phyloP scores from a whole-genome alignment of 2,888 invertebrate genomes.

The Drosophila neotestacea region DNA sequence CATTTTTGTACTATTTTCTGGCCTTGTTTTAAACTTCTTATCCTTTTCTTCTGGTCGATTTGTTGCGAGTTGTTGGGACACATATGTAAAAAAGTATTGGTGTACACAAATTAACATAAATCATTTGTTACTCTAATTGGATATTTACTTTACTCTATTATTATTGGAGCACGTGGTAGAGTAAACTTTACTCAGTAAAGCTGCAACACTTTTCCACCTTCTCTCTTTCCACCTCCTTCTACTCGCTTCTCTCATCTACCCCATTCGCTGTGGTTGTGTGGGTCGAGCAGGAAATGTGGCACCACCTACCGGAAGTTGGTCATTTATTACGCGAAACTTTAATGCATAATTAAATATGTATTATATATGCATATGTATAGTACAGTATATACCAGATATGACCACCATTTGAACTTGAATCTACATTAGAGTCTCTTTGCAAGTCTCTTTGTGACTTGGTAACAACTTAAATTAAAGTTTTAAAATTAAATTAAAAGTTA shows the following conservation, averaged over 20 bases:
- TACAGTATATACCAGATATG: background rate
- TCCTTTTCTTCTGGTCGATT: no score
- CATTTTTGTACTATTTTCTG: no score
- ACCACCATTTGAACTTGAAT: background rate
- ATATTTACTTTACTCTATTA: slow-evolving; percentile 2
- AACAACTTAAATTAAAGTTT: background rate
- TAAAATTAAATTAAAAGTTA: no score
- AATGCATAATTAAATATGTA: slow-evolving; percentile 45
- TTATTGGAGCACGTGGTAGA: slow-evolving; percentile 22
- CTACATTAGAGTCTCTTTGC: background rate
- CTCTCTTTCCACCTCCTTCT: background rate
- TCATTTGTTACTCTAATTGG: slow-evolving; percentile 47
- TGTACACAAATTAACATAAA: slow-evolving; percentile 45
- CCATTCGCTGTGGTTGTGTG: slow-evolving; percentile 28
- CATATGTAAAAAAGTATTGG: no score
- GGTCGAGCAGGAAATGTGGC: slow-evolving; percentile 37
- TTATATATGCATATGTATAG: slow-evolving; percentile 6
- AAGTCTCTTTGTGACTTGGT: no score
- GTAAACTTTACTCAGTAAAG: background rate
- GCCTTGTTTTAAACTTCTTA: no score
- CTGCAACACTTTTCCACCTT: slow-evolving; percentile 4
- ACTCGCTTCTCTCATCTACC: background rate
- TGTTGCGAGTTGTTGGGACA: no score
- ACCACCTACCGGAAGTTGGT: slow-evolving; percentile 61
- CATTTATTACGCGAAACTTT: slow-evolving; percentile 64